Conservation (phyloP, 2,888 invertebrate genomes). For the Drosophila percnosoma region DNA sequence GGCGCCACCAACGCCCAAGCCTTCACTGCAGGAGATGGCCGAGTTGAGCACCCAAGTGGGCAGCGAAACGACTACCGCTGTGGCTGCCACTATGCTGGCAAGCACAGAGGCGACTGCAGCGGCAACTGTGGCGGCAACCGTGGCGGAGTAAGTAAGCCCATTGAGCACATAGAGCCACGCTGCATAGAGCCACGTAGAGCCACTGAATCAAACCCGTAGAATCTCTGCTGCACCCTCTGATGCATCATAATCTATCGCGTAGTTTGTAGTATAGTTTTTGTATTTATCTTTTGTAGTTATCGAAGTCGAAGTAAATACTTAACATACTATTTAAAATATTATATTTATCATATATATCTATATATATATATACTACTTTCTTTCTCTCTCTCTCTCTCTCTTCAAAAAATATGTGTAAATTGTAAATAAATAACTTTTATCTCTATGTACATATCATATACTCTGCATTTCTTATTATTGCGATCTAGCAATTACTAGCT, state of each 20-base stretch:
- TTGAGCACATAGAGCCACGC: conserved; percentile 41
- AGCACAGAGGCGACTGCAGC: conserved; percentile 11
- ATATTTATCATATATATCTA: conserved; percentile 36
- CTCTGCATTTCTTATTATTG: conserved; percentile 65
- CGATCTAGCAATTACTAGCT: conserved; percentile 39
- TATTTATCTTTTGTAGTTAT: conserved; percentile 45
- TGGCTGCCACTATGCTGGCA: conserved; percentile 28
- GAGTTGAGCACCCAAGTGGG: conserved; percentile 57
- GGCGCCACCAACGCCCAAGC: conserved; percentile 82
- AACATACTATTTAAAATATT: conserved; percentile 14
- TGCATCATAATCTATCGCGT: conserved; percentile 34
- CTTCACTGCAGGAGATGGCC: conserved; percentile 82
- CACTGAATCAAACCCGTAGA: conserved; percentile 49
- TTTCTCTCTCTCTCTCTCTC: conserved; percentile 35
- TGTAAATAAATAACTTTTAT: conserved; percentile 69
- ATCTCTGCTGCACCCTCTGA: conserved; percentile 56
- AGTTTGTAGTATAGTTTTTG: conserved; percentile 53
- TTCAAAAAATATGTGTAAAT: conserved; percentile 56
- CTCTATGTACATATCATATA: conserved; percentile 70
- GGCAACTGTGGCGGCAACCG: conserved; percentile 24
- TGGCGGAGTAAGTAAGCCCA: conserved; percentile 73
- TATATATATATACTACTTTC: conserved; percentile 52
- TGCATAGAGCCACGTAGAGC: conserved; percentile 60
- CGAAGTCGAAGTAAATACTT: conserved; percentile 24
- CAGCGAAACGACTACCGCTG: conserved; percentile 20